phyloP scores from a whole-genome alignment of 2,888 invertebrate species.

The Drosophila conformis region DNA sequence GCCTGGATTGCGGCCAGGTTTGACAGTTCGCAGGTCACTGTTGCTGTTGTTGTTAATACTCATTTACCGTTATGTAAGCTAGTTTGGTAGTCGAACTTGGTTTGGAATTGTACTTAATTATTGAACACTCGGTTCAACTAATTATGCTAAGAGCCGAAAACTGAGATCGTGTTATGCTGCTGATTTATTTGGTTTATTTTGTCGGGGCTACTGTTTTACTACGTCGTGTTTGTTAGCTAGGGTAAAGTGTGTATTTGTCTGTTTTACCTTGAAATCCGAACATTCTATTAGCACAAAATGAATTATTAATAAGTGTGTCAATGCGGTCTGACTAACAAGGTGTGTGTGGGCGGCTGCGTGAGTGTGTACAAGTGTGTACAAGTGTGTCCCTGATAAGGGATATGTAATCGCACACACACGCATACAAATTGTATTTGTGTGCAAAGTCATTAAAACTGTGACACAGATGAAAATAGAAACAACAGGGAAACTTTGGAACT shows the following conservation, averaged over 20 bases:
- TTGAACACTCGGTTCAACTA: slow-evolving; percentile 68
- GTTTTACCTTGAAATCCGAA: slow-evolving; percentile 52
- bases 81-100: slow-evolving; percentile 33
- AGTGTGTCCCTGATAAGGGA: slow-evolving; percentile 14
- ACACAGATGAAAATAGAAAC: slow-evolving; percentile 62
- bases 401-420: slow-evolving; percentile 28
- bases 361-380: background rate
- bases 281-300: slow-evolving; percentile 73
- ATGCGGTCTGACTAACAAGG: slow-evolving; percentile 48
- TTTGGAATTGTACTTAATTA: slow-evolving; percentile 63
- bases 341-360: slow-evolving; percentile 12
- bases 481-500: slow-evolving; percentile 43
- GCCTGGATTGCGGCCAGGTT: slow-evolving; percentile 16
- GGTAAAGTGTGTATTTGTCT: slow-evolving; percentile 22
- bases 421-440: slow-evolving; percentile 27
- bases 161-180: slow-evolving; percentile 14
- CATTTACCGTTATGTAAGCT: slow-evolving; percentile 25
- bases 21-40: slow-evolving; percentile 2
- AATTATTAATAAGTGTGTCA: slow-evolving; percentile 76
- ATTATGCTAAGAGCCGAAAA: slow-evolving; percentile 64
- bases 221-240: slow-evolving; percentile 12
- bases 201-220: background rate
- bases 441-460: slow-evolving; percentile 61
- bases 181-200: slow-evolving; percentile 26
- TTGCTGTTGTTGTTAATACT: slow-evolving; percentile 7